phyloP scores from a whole-genome alignment of 2,797 vertebrate species.

The Avahi laniger region DNA sequence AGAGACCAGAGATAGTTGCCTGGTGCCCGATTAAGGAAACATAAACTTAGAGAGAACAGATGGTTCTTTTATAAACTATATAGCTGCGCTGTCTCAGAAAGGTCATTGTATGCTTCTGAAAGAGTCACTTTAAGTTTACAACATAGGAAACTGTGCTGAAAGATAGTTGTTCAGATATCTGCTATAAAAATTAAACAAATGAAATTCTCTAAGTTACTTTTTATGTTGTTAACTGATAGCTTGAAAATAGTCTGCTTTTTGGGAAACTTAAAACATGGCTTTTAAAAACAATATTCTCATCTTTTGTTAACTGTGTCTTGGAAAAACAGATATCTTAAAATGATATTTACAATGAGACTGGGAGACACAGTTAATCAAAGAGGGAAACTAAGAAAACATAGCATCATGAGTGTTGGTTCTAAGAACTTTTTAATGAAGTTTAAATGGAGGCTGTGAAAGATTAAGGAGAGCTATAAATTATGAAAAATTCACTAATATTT shows the following conservation, averaged over 20 bases:
- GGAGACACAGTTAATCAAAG: conserved; percentile 58
- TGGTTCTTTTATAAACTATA: conserved; percentile 67
- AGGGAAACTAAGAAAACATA: conserved; percentile 58
- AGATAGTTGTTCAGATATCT: conserved; percentile 57
- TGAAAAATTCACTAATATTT: conserved; percentile 47
- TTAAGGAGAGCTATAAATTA: conserved; percentile 62
- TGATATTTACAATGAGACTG: conserved; percentile 46
- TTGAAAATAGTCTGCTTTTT: conserved; percentile 62
- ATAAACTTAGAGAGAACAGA: conserved; percentile 41
- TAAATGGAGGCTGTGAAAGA: conserved; percentile 53
- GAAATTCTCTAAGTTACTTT: conserved; percentile 23
- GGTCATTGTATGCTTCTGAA: conserved; percentile 61
- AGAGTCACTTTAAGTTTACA: conserved; percentile 73
- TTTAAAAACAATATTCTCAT: conserved; percentile 62
- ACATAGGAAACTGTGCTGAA: conserved; percentile 55
- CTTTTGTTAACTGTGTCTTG: conserved; percentile 53
- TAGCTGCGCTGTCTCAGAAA: conserved; percentile 49
- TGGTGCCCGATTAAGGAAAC: conserved; percentile 44
- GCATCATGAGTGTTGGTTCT: conserved; percentile 40
- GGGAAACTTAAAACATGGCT: conserved; percentile 60
- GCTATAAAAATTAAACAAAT: conserved; percentile 11
- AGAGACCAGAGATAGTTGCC: neutral
- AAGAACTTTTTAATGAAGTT: conserved; percentile 65
- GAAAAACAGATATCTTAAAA: conserved; percentile 61
- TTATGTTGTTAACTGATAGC: conserved; percentile 52